These are phyloP conservation scores for Ceratosolen solmsi DNA, from an alignment of 1,140 invertebrate species.

Conservation along the genomic window DNA sequence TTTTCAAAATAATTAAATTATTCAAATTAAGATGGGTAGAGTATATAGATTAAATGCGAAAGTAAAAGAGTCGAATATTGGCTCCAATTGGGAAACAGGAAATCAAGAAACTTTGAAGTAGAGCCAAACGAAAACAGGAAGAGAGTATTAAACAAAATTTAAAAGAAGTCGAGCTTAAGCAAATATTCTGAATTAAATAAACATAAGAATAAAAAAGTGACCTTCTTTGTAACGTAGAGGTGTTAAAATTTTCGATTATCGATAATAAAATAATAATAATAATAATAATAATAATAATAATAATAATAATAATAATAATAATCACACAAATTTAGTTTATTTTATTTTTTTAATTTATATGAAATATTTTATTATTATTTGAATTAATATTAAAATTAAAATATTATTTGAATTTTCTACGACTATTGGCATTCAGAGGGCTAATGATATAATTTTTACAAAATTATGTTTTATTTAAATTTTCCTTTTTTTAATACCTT, in stretches of 20 bases:
- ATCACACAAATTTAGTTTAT: too few relatives aligned
- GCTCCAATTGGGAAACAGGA: not conserved
- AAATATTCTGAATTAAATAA: not conserved
- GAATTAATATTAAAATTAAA: too few relatives aligned
- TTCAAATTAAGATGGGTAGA: not conserved
- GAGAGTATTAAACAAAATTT: constrained; percentile 13
- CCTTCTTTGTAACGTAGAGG: not conserved
- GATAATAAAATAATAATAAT: not conserved
- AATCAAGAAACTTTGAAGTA: constrained; percentile 7
- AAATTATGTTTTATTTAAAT: too few relatives aligned
- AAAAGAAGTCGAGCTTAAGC: not conserved
- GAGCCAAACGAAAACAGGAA: not conserved
- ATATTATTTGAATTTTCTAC: too few relatives aligned
- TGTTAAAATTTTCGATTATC: not conserved
- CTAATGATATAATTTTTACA: too few relatives aligned
- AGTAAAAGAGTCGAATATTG: not conserved
- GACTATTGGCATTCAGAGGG: too few relatives aligned
- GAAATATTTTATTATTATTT: too few relatives aligned
- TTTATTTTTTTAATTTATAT: too few relatives aligned
- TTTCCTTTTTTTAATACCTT: too few relatives aligned
- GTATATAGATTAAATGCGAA: not conserved
- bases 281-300: not conserved
- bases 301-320: too few relatives aligned
- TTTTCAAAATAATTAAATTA: not conserved
- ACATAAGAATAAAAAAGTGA: not conserved